Evolutionary conservation across 23 tunicate species (phyloP).

Genomic region (Trididemnum clinides): DNA sequence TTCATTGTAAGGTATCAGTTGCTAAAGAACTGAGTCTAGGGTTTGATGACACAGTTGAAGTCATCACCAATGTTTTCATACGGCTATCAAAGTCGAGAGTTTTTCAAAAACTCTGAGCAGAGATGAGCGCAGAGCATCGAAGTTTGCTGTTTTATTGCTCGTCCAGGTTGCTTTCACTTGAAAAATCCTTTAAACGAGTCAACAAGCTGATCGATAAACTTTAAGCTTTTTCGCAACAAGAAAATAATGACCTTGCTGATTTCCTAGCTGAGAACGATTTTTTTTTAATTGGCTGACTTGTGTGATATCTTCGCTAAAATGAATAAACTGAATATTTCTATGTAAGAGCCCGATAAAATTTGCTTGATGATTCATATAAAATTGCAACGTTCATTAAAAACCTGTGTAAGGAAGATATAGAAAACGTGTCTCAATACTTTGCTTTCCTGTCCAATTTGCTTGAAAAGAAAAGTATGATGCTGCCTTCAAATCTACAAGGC

Average conservation of each 20-base stretch:
- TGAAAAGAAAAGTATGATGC: conserved; percentile 6
- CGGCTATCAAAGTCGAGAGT: no score
- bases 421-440: no score
- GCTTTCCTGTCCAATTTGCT: no score
- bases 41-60: conserved; percentile 11
- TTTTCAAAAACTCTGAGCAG: conserved; percentile 8
- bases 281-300: neutral
- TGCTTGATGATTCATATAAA: no score
- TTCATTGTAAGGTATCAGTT: conserved; percentile 26
- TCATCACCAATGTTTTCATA: no score
- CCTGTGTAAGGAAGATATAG: neutral
- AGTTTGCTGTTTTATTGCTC: conserved; percentile 26
- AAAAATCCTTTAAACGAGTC: conserved; percentile 26
- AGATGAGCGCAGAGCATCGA: conserved; percentile 15
- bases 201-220: conserved; percentile 10
- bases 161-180: conserved; percentile 16
- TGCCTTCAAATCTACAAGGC: conserved; percentile 6
- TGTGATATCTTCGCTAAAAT: no score
- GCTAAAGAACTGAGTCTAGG: conserved; percentile 38
- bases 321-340: no score
- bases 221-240: conserved; percentile 28
- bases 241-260: conserved; percentile 6
- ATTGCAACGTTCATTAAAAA: conserved; percentile 11
- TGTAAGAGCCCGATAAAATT: neutral
- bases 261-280: neutral